Conservation (phyloP, 2,888 invertebrate genomes). For the Callimorpha dominula region DNA sequence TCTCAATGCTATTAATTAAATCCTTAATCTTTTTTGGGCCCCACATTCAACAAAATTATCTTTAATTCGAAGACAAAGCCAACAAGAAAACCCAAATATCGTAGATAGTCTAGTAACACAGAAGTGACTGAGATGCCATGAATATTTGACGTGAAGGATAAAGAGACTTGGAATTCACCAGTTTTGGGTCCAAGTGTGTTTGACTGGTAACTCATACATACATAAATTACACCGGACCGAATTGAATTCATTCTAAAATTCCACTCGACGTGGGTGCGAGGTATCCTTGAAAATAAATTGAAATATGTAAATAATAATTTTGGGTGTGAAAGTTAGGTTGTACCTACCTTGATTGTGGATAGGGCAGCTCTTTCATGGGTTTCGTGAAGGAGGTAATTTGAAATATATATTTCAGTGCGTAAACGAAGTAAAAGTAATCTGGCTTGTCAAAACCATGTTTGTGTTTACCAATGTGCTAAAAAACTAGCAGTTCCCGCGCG, state of each 20-base stretch:
- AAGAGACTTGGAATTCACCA: constrained; percentile 40
- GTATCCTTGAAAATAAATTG: constrained; percentile 26
- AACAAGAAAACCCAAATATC: not conserved
- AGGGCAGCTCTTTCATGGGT: constrained; percentile 7
- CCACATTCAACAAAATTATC: too few relatives aligned
- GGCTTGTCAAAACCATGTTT: not conserved
- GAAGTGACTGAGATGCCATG: constrained; percentile 42
- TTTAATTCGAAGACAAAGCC: not conserved
- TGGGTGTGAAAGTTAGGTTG: constrained; percentile 15
- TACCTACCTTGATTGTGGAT: constrained; percentile 4
- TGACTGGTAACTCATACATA: constrained; percentile 36
- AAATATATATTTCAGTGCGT: not conserved
- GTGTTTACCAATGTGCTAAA: not conserved
- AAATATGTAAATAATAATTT: constrained; percentile 26
- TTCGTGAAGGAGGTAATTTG: constrained; percentile 6
- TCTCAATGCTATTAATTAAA: too few relatives aligned
- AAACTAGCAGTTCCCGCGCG: too few relatives aligned
- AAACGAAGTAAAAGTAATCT: not conserved
- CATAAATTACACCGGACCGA: constrained; percentile 40
- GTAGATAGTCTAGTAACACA: constrained; percentile 22
- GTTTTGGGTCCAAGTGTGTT: constrained; percentile 26
- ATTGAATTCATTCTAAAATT: constrained; percentile 38
- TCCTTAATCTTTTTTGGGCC: too few relatives aligned
- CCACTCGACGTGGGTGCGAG: constrained; percentile 10
- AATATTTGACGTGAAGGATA: constrained; percentile 44